Conservation (phyloP, 2,113 vertebrate species). For the Rhagologus leucostigma region DNA sequence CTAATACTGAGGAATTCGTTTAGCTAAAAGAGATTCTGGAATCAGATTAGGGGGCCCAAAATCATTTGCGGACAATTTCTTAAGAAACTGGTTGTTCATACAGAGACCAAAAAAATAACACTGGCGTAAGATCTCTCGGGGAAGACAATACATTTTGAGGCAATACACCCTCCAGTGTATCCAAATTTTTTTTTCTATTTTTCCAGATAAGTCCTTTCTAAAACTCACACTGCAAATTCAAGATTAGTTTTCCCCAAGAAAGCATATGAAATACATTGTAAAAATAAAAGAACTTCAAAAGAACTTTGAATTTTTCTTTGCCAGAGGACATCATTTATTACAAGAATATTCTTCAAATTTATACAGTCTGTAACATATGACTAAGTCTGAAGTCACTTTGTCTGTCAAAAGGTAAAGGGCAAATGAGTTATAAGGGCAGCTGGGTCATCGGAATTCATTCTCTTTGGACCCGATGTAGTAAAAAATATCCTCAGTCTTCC, state of each 20-base stretch:
- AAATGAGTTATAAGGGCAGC: slow-evolving; percentile 34
- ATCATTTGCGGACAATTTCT: neutral
- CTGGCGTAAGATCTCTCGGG: fast-evolving
- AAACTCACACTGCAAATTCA: neutral
- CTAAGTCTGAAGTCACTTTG: slow-evolving; percentile 33
- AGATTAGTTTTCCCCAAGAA: neutral
- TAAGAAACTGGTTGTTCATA: neutral
- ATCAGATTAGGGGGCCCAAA: neutral
- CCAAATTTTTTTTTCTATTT: neutral
- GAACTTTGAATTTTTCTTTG: neutral
- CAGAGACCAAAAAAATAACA: neutral
- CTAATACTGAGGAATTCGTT: neutral
- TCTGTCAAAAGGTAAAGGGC: slow-evolving; percentile 52
- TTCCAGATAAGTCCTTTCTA: neutral
- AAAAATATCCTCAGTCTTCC: slow-evolving; percentile 5
- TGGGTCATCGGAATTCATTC: neutral
- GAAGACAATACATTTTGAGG: neutral
- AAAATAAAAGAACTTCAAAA: neutral
- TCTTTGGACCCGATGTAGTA: neutral
- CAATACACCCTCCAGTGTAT: neutral
- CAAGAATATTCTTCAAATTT: neutral
- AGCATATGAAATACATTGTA: neutral
- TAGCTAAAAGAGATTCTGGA: neutral
- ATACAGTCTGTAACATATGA: neutral
- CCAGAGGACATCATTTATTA: neutral